Evolutionary conservation across 2,113 vertebrate species (phyloP).

Genomic region (Pachyramphus minor): DNA sequence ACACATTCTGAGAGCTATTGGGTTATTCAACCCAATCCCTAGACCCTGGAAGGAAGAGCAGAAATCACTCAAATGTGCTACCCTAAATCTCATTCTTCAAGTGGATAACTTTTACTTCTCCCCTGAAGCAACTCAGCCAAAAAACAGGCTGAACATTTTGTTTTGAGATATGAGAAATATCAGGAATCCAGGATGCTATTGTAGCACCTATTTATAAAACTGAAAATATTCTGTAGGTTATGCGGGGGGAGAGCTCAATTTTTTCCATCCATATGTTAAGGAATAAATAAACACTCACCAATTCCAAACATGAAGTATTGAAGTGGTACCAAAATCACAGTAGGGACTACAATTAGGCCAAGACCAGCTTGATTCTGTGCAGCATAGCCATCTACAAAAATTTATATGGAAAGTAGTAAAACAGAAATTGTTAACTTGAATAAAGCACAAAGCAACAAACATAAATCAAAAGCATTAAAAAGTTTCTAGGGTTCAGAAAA

Average conservation of each 20-base stretch:
- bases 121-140: not conserved
- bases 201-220: not conserved
- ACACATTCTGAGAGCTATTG: not conserved
- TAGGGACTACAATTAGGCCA: constrained; percentile 68
- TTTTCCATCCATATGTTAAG: not conserved
- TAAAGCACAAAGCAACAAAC: not conserved
- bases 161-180: not conserved
- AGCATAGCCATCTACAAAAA: constrained; percentile 66
- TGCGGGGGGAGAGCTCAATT: fast-evolving
- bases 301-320: constrained; percentile 68
- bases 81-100: not conserved
- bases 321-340: constrained; percentile 52
- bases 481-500: not conserved
- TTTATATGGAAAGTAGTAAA: not conserved
- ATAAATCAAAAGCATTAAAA: not conserved
- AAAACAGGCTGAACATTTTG: not conserved
- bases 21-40: not conserved
- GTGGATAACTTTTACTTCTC: not conserved
- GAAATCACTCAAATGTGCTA: not conserved
- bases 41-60: not conserved
- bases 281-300: constrained; percentile 62
- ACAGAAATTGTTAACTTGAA: not conserved
- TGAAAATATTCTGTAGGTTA: not conserved
- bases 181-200: not conserved
- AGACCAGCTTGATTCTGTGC: constrained; percentile 59